A percentile compares a stretch with the other conserved stretches of the same genome.
Conservation (phyloP, 2,888 invertebrate species). For the Drosophila subquinaria region DNA sequence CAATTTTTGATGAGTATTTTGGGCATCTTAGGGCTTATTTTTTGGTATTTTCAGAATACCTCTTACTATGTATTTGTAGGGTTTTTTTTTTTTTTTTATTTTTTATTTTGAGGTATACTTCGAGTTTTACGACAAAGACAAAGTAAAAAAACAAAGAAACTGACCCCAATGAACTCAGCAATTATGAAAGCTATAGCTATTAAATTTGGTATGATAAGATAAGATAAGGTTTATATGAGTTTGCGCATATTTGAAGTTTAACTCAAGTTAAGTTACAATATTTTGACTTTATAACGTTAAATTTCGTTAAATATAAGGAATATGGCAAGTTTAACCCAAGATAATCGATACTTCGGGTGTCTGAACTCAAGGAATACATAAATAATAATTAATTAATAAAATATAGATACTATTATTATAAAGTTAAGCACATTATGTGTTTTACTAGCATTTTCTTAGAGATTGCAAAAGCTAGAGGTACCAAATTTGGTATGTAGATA, state of each 20-base stretch:
- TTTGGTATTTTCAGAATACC: not conserved
- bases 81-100: not conserved
- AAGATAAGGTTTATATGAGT: not conserved
- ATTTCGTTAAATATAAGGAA: not conserved
- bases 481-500: not conserved
- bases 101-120: not conserved
- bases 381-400: too few relatives aligned
- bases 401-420: too few relatives aligned
- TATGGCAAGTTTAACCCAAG: not conserved
- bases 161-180: constrained; percentile 14
- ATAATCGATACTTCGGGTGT: too few relatives aligned
- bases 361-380: too few relatives aligned
- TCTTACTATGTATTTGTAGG: not conserved
- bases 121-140: not conserved
- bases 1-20: too few relatives aligned
- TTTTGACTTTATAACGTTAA: not conserved
- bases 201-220: constrained; percentile 14
- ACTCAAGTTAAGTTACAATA: too few relatives aligned
- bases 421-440: too few relatives aligned
- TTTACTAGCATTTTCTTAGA: not conserved
- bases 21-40: not conserved
- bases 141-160: not conserved
- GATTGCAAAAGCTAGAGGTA: not conserved
- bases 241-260: not conserved
- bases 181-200: not conserved